Evolutionary conservation across 2,888 invertebrate genomes (phyloP), one percentile per base, ranked within the genome.

Genomic region (Tinea pellionella): DNA sequence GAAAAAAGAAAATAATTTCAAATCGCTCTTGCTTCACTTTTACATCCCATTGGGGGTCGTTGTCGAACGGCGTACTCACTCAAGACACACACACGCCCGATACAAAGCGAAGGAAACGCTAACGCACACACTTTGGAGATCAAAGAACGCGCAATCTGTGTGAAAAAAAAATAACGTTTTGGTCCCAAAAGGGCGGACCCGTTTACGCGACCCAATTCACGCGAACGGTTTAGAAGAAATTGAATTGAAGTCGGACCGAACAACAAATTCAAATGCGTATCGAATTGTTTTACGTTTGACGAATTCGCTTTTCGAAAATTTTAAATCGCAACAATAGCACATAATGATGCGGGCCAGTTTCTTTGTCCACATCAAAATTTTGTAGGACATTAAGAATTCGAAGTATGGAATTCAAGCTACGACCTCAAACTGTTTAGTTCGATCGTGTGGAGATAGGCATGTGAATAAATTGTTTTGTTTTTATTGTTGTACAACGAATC

Each of bases 251-350:
- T 71, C 74, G 70, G 76, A 72, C 74, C 79, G 70, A 81, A 85
- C 84, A 83, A 85, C 86, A 82, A 84, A 86, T 81, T 82, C 78
- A 73, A 84, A 86, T 80, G 86, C 87, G 87, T 87, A 84, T 87
- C 87, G 86, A 87, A 87, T 87, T 87, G 86, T 87, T 87, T 87
- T 86, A 87, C 82, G 81, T 83, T 85, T 85, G 84, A 81, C 84
- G 85, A 81, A 81, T 83, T 84, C 84, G 78, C 78, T 80, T 83
- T 85, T 83, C 67, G 73, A 77, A 86, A 83, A 78, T 82, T 83
- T 81, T 67, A 76, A 83, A 84, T 80, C 79, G 72, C 69, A 74
- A 83, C 87, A 86, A 87, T 87, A 85, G 86, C 73, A 74, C 71
- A 83, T 87, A 86, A 87, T 85, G 85, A 87, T 78, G 82, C 80